Evolutionary conservation across 2,797 vertebrate species (phyloP).

Genomic region (Toxotes lorentzi): DNA sequence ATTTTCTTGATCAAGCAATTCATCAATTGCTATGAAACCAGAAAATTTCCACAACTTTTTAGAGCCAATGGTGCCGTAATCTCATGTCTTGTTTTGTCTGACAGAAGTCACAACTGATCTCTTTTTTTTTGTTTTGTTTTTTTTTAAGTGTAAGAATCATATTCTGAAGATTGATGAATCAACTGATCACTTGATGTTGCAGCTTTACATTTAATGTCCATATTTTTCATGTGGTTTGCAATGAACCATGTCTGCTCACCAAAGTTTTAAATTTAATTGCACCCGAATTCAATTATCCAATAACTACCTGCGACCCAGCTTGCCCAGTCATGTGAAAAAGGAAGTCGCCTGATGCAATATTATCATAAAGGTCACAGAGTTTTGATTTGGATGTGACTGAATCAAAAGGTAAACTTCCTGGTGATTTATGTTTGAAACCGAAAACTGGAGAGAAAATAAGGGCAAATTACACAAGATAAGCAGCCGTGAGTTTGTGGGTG

Average conservation of each 20-base stretch:
- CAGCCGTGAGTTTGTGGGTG: not conserved
- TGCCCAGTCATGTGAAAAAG: conserved; percentile 37
- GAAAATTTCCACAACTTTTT: not conserved
- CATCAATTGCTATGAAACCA: not conserved
- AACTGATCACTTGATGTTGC: not conserved
- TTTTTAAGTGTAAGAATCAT: not conserved
- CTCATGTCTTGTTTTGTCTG: not conserved
- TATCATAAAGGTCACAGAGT: conserved; percentile 28
- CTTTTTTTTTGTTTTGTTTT: not conserved
- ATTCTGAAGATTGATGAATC: not conserved
- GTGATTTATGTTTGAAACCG: conserved; percentile 13
- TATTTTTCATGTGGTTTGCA: conserved; percentile 12
- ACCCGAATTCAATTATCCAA: conserved; percentile 38
- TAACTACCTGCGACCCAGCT: conserved; percentile 14
- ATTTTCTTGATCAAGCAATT: not conserved
- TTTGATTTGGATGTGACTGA: conserved; percentile 46
- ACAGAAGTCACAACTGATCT: too few species aligned
- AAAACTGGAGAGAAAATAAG: conserved; percentile 18
- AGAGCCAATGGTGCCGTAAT: not conserved
- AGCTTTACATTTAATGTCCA: not conserved
- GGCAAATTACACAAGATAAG: not conserved
- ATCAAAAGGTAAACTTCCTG: conserved; percentile 21
- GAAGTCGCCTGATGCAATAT: conserved; percentile 30
- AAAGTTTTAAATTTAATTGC: conserved; percentile 23
- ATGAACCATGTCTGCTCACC: conserved; percentile 7